Conservation (phyloP, 2,888 invertebrate genomes). For the Caenorhabditis virilis region DNA sequence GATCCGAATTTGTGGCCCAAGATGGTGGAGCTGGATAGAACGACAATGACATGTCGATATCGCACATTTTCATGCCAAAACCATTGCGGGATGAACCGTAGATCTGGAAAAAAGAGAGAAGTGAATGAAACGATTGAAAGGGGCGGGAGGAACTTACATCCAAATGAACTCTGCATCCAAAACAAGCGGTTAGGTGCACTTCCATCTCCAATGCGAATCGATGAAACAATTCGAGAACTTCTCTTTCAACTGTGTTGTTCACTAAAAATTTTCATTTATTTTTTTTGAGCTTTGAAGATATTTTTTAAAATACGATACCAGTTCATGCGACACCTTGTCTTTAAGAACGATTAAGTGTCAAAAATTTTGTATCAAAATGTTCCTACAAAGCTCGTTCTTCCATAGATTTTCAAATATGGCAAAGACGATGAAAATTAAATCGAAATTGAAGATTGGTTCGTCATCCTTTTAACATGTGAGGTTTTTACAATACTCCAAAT, state of each 20-base stretch:
- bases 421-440: too few species aligned
- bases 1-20: conserved; percentile 41
- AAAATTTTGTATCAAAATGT: not conserved
- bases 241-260: conserved; percentile 24
- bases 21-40: conserved; percentile 69
- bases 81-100: conserved; percentile 76
- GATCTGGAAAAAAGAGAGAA: conserved; percentile 68
- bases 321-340: too few species aligned
- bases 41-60: conserved; percentile 75
- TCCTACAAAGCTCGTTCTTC: too few species aligned
- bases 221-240: conserved; percentile 33
- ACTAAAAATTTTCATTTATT: conserved; percentile 5
- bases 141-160: conserved; percentile 8
- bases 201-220: conserved; percentile 39
- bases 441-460: too few species aligned
- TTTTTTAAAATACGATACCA: too few species aligned
- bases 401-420: too few species aligned
- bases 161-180: conserved; percentile 28
- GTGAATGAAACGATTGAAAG: not conserved
- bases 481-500: too few species aligned
- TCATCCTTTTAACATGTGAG: too few species aligned
- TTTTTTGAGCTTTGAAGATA: too few species aligned
- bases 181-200: conserved; percentile 32
- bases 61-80: conserved; percentile 74
- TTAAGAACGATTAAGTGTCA: not conserved